Conservation (phyloP, 2,888 invertebrate genomes). For the Cheilosia vulpina region DNA sequence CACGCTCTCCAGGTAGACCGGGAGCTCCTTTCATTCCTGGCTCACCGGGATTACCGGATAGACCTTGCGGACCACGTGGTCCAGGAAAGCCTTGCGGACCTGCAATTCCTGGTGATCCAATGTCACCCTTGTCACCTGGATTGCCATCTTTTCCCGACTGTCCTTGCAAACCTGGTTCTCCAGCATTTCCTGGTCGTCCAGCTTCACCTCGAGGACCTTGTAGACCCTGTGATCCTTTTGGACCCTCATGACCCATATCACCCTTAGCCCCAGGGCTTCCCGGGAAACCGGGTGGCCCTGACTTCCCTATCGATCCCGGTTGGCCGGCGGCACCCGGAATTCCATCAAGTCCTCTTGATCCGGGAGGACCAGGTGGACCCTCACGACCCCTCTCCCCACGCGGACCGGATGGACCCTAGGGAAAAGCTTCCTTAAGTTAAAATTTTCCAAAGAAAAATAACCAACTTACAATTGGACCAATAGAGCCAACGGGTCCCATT, state of each 20-base stretch:
- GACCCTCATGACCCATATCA: slow-evolving; percentile 89
- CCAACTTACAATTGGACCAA: slow-evolving; percentile 84
- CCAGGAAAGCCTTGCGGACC: slow-evolving; percentile 94
- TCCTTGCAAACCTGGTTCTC: slow-evolving; percentile 90
- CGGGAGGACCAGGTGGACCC: slow-evolving; percentile 91
- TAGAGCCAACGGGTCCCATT: slow-evolving; percentile 89
- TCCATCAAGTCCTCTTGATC: slow-evolving; percentile 91
- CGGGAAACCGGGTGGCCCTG: slow-evolving; percentile 93
- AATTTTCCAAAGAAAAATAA: not conserved
- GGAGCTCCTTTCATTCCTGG: slow-evolving; percentile 90
- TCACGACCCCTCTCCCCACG: slow-evolving; percentile 94
- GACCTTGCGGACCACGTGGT: slow-evolving; percentile 90
- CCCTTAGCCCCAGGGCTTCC: slow-evolving; percentile 92
- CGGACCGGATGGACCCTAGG: slow-evolving; percentile 90
- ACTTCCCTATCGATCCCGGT: slow-evolving; percentile 90
- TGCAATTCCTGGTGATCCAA: slow-evolving; percentile 88
- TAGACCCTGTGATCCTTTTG: slow-evolving; percentile 92
- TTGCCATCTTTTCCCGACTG: slow-evolving; percentile 91
- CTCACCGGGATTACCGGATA: slow-evolving; percentile 89
- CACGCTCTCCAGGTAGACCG: slow-evolving; percentile 91
- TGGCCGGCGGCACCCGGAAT: slow-evolving; percentile 88
- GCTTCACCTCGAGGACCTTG: slow-evolving; percentile 93
- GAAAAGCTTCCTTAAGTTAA: slow-evolving; percentile 11
- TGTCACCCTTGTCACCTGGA: slow-evolving; percentile 91
- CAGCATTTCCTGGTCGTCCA: slow-evolving; percentile 90